phyloP scores from a whole-genome alignment of 2,888 invertebrate species.

The Ormyrus nitidulus region DNA sequence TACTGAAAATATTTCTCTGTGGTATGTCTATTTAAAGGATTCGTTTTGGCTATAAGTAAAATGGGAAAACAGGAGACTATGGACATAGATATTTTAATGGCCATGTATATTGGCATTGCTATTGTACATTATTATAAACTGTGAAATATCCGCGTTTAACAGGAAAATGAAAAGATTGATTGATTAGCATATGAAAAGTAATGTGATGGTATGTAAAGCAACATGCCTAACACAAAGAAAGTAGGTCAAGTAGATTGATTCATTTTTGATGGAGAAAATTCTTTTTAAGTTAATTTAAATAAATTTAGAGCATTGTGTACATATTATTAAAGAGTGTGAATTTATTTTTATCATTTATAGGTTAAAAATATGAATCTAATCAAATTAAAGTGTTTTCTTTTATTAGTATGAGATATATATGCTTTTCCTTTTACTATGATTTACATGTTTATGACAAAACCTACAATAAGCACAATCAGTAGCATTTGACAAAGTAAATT shows the following conservation, averaged over 20 bases:
- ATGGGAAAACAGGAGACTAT: constrained; percentile 3
- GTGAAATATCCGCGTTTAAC: not conserved
- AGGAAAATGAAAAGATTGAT: not conserved
- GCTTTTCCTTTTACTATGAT: too few species aligned
- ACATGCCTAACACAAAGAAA: constrained; percentile 21
- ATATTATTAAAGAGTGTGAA: not conserved
- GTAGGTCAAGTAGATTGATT: constrained; percentile 18
- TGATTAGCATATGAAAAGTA: constrained; percentile 23
- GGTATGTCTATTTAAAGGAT: constrained; percentile 25
- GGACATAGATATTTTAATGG: not conserved
- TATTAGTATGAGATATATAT: not conserved
- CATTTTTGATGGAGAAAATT: not conserved
- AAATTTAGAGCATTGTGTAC: constrained; percentile 4
- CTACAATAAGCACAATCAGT: too few species aligned
- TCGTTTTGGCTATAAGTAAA: not conserved
- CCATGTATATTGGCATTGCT: not conserved
- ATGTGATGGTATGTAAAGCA: constrained; percentile 18
- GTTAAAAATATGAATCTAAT: not conserved
- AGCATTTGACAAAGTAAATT: not conserved
- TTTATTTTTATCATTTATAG: not conserved
- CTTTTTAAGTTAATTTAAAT: not conserved
- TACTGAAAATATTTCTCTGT: constrained; percentile 35
- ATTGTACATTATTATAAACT: constrained; percentile 10
- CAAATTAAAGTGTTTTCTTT: not conserved
- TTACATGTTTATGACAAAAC: too few species aligned